Percentiles rank a stretch among this genome's conserved stretches.
Conservation (phyloP, 2,888 invertebrate genomes). For the Anoncus sp. region DNA sequence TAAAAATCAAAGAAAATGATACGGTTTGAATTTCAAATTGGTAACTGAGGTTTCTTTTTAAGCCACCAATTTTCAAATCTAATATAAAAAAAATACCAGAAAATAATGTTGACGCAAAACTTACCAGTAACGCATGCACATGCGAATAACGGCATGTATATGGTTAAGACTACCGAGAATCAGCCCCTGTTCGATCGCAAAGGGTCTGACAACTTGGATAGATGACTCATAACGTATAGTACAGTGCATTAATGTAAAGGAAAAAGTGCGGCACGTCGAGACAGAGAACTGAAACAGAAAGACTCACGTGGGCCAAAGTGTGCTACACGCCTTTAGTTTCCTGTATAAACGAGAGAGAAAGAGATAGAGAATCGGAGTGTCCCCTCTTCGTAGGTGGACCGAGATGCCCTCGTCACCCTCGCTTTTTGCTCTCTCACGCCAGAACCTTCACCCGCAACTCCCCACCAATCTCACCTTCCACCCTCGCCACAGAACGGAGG, state of each 20-base stretch:
- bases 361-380: background rate
- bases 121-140: background rate
- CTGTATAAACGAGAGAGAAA: constrained; percentile 18
- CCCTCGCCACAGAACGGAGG: constrained; percentile 38
- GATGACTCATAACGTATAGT: constrained; percentile 48
- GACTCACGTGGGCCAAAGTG: constrained; percentile 26
- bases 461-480: constrained; percentile 48
- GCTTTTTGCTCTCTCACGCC: constrained; percentile 40
- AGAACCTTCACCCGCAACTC: constrained; percentile 13
- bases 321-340: constrained; percentile 29
- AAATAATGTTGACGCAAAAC: background rate
- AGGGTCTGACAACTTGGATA: constrained; percentile 29
- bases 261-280: constrained; percentile 20
- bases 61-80: background rate
- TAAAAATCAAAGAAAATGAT: too few relatives aligned
- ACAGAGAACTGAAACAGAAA: constrained; percentile 21
- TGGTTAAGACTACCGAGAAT: constrained; percentile 20
- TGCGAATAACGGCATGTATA: background rate
- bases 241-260: constrained; percentile 15
- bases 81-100: background rate
- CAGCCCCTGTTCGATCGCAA: constrained; percentile 26
- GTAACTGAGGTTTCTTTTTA: too few relatives aligned
- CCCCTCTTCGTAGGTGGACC: constrained; percentile 23
- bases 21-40: too few relatives aligned
- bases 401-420: constrained; percentile 50